Evolutionary conservation across 2,888 invertebrate genomes (phyloP), one percentile per base, ranked within the genome.

Genomic region (Tanypteryx hageni): DNA sequence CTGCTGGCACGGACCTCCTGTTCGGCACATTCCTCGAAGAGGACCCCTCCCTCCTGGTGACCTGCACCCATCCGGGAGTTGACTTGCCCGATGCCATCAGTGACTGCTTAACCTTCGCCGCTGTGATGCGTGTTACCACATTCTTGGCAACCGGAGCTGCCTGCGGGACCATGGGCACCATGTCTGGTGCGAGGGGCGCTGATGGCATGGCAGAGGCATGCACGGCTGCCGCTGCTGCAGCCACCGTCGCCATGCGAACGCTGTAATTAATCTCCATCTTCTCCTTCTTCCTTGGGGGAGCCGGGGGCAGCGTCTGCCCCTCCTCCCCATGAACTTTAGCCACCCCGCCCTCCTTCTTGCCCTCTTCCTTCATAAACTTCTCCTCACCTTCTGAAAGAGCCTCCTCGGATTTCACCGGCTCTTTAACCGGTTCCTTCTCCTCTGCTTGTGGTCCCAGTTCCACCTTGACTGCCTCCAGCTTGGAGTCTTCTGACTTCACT

Each of bases 271-370:
- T 94, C 31, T 94, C 95, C 95, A 96, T 95, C 93, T 96, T 96
- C 93, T 96, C 96, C 94, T 96, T 96, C 94, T 96, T 96, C 86
- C 96, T 95, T 9, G 95, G 95, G 22, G 44, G 76, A 22, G 27
- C 27, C 27, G 27, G 76, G 27, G 14, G 13, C 22, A 10, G 9
- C 8, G 2, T 22, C 76, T 76, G 22, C 27, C 10, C 83, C 56
- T 14, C 31, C 31, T 82, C 81, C n/a, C 64, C n/a, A 4, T 5
- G 14, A n/a, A 2, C 16, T 3, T 64, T 64, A 2, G 64, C n/a
- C 14, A 0, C 22, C 22, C 0, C 22, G 7, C 7, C 5, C 22
- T n/a, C 7, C 8, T 3, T 9, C 81, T 3, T 10, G 13, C n/a
- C 9, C n/a, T 9, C 22, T n/a, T 11, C 16, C 13, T 81, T 4